These are phyloP conservation scores for Maconellicoccus hirsutus DNA, from an alignment of 1,140 invertebrate species.

Conservation along the genomic window DNA sequence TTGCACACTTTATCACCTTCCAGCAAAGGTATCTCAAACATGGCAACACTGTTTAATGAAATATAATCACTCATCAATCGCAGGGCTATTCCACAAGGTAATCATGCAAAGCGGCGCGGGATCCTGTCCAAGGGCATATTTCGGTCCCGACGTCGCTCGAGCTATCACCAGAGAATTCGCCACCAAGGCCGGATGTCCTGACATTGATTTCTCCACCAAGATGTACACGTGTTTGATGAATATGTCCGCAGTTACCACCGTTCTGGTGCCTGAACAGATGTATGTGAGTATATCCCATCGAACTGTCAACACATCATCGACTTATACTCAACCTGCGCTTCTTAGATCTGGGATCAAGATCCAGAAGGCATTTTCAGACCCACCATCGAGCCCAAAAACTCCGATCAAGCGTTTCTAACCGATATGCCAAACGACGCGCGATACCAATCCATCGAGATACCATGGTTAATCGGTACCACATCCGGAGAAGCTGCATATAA, in stretches of 20 bases:
- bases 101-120: neutral
- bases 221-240: neutral
- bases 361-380: neutral
- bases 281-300: neutral
- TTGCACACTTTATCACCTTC: slow-evolving; percentile 31
- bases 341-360: neutral
- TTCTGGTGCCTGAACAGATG: neutral
- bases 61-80: no score
- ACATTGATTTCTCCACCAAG: neutral
- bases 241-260: neutral
- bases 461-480: neutral
- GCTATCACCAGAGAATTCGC: neutral
- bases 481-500: neutral
- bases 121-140: neutral
- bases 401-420: neutral
- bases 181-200: neutral
- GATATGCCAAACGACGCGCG: neutral
- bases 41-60: no score
- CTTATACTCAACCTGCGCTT: no score
- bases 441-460: neutral
- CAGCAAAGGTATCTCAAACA: neutral
- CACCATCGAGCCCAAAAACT: neutral
- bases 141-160: neutral
- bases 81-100: neutral
- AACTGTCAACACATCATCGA: no score